A percentile compares a stretch with the other conserved stretches of the same genome.
Conservation (phyloP, 2,113 vertebrate species). For the Cyphomyrus plagiostoma region DNA sequence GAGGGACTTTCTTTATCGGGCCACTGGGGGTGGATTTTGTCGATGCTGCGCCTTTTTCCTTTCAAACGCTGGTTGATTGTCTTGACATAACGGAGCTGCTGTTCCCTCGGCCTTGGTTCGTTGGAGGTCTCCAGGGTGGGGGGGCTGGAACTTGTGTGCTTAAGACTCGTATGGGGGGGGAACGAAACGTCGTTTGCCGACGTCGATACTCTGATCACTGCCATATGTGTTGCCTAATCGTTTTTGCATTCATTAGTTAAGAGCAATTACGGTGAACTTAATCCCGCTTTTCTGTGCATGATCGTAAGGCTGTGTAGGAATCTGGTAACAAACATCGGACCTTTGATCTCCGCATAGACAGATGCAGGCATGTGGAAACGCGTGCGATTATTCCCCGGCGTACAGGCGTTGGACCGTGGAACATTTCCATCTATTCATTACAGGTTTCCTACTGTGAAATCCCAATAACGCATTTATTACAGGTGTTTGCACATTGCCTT, state of each 20-base stretch:
- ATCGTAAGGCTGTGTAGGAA: neutral
- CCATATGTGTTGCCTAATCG: neutral
- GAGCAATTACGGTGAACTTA: neutral
- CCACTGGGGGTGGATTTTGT: neutral
- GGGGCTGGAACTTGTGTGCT: neutral
- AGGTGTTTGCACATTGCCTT: neutral
- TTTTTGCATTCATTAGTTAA: neutral
- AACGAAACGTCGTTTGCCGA: neutral
- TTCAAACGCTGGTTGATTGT: neutral
- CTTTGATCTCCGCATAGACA: neutral
- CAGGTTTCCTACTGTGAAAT: neutral
- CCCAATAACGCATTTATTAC: neutral
- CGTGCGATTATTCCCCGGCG: neutral
- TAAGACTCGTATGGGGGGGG: neutral
- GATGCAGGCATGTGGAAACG: neutral
- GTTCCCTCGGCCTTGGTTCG: neutral
- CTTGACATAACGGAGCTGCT: slow-evolving; percentile 8
- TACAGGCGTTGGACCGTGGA: neutral
- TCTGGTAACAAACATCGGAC: neutral
- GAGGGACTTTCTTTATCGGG: slow-evolving; percentile 17
- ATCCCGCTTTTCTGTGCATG: neutral
- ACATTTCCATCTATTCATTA: neutral
- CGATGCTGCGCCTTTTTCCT: neutral
- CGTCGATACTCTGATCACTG: neutral
- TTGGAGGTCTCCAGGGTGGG: neutral